Evolutionary conservation across 2,113 vertebrate genomes (phyloP).

Genomic region (Corynorhinus townsendii): DNA sequence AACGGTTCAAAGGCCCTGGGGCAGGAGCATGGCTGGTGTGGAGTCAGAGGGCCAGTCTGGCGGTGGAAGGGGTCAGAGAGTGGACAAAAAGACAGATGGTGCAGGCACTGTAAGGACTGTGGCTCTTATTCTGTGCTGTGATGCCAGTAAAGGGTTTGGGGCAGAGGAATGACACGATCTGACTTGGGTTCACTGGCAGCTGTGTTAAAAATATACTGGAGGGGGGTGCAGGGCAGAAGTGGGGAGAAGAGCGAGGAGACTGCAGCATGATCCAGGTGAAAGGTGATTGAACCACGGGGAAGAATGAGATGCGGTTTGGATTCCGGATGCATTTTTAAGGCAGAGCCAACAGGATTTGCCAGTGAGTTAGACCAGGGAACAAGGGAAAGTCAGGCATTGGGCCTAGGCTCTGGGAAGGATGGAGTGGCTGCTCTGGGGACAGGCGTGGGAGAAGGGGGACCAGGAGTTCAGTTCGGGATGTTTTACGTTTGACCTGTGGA

Average conservation of each 20-base stretch:
- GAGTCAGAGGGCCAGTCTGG: not conserved
- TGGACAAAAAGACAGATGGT: not conserved
- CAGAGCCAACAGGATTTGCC: not conserved
- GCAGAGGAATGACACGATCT: not conserved
- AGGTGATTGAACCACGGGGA: not conserved
- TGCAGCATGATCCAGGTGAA: not conserved
- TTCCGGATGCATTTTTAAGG: not conserved
- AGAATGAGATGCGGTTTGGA: not conserved
- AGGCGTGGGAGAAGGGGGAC: not conserved
- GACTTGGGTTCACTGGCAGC: not conserved
- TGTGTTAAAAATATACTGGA: conserved; percentile 32
- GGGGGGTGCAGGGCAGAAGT: not conserved
- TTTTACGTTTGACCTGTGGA: not conserved
- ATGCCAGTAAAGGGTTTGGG: not conserved
- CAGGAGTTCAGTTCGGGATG: not conserved
- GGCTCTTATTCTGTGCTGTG: not conserved
- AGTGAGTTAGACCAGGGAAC: not conserved
- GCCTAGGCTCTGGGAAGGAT: not conserved
- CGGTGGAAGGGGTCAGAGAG: not conserved
- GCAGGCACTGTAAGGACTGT: not conserved
- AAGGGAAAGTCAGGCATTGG: not conserved
- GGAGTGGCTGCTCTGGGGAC: not conserved
- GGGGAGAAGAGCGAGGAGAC: not conserved
- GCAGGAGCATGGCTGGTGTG: not conserved
- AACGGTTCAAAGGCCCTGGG: not conserved